Conservation (phyloP, 2,888 invertebrate species). For the Phanerotoma sp. region DNA sequence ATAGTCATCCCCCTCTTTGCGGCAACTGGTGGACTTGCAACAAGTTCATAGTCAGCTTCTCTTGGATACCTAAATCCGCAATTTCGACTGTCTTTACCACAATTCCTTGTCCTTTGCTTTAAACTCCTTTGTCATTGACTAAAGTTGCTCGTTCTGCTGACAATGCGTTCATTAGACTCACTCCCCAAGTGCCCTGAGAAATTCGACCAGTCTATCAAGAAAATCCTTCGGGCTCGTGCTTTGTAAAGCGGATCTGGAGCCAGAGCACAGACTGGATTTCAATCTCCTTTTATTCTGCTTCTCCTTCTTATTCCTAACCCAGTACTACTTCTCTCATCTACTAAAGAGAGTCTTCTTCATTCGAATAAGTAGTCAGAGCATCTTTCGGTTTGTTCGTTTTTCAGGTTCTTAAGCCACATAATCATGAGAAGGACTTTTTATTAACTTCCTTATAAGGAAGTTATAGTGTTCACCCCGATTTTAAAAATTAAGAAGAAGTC, state of each 20-base stretch:
- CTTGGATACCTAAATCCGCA: constrained; percentile 15
- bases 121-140: constrained; percentile 12
- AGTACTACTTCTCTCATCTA: not conserved
- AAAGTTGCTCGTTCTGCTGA: constrained; percentile 35
- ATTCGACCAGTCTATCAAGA: constrained; percentile 14
- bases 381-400: constrained; percentile 19
- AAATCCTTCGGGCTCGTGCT: not conserved
- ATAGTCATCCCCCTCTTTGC: not conserved
- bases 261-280: not conserved
- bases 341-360: constrained; percentile 35
- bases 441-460: too few species aligned
- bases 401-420: not conserved
- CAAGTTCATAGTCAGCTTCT: constrained; percentile 6
- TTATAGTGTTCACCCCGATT: too few species aligned
- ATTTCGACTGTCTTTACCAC: constrained; percentile 8
- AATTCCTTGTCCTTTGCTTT: constrained; percentile 11
- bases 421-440: too few species aligned
- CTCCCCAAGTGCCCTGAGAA: constrained; percentile 14
- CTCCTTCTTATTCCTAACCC: too few species aligned
- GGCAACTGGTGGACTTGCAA: constrained; percentile 18
- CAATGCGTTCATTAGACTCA: constrained; percentile 38
- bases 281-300: not conserved
- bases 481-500: too few species aligned
- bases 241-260: not conserved
- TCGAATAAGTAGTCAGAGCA: constrained; percentile 44